These are phyloP conservation scores for Lepidurus packardi DNA, from an alignment of 1,140 invertebrate genomes.

Conservation along the genomic window DNA sequence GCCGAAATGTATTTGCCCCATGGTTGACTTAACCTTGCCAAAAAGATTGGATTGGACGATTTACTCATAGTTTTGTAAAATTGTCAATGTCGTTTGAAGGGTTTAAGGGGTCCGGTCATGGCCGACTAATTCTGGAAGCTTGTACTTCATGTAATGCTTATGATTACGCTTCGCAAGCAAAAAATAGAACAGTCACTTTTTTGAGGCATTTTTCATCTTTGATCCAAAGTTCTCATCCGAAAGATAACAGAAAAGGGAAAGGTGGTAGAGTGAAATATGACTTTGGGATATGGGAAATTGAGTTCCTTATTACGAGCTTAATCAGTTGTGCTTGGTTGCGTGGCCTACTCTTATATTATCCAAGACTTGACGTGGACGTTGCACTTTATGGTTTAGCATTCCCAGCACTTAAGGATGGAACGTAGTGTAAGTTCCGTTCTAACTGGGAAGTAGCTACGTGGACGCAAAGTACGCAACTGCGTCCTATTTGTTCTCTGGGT, in stretches of 20 bases:
- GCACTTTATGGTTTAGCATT: conserved; percentile 15
- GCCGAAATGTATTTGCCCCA: too few relatives aligned
- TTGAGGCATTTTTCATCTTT: too few relatives aligned
- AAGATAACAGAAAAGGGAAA: background rate
- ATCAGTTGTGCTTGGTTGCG: background rate
- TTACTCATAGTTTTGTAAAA: too few relatives aligned
- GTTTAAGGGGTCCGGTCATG: too few relatives aligned
- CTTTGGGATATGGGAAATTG: background rate
- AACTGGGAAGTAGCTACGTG: too few relatives aligned
- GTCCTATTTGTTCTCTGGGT: too few relatives aligned
- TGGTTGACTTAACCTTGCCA: too few relatives aligned
- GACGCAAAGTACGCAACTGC: too few relatives aligned
- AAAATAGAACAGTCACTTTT: background rate
- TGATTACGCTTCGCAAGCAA: background rate
- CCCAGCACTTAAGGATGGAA: background rate
- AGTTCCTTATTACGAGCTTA: conserved; percentile 2
- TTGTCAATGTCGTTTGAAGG: too few relatives aligned
- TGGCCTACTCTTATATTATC: background rate
- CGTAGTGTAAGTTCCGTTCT: background rate
- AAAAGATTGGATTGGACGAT: too few relatives aligned
- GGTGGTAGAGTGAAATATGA: background rate
- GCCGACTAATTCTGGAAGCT: background rate
- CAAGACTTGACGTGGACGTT: background rate
- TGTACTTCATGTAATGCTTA: background rate
- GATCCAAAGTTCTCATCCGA: background rate